Conservation (phyloP, 2,797 vertebrate species). For the Echeneis naucrates region DNA sequence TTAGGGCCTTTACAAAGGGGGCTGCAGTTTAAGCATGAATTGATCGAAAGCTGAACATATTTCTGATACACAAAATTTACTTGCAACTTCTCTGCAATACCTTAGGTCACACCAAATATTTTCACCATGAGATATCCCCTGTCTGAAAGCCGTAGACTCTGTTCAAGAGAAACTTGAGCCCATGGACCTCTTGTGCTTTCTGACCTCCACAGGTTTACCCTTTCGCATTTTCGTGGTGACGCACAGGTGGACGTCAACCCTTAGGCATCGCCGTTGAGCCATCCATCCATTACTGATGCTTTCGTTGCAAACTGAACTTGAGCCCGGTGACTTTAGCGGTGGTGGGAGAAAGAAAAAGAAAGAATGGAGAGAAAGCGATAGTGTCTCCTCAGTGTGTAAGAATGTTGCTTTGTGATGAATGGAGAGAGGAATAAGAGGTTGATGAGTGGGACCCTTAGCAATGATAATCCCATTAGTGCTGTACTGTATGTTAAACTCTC, state of each 20-base stretch:
- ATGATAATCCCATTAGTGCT: constrained; percentile 78
- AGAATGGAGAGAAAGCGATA: constrained; percentile 1
- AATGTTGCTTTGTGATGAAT: constrained; percentile 43
- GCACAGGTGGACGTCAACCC: not conserved
- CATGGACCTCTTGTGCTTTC: not conserved
- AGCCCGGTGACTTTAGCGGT: not conserved
- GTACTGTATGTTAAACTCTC: constrained; percentile 63
- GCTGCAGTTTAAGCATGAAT: not conserved
- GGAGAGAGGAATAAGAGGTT: constrained; percentile 57
- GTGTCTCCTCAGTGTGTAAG: constrained; percentile 30
- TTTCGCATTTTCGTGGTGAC: not conserved
- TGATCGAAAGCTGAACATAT: not conserved
- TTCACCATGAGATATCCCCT: not conserved
- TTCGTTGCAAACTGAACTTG: not conserved
- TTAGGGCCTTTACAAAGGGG: not conserved
- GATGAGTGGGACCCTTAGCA: constrained; percentile 72
- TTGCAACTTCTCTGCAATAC: not conserved
- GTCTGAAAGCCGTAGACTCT: not conserved
- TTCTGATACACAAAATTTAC: not conserved
- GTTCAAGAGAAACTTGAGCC: not conserved
- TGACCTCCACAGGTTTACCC: not conserved
- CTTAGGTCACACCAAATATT: not conserved
- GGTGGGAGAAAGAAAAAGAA: not conserved
- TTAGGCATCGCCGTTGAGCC: not conserved
- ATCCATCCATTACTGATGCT: not conserved